Percentiles rank a stretch among this genome's conserved stretches.
These are phyloP conservation scores for Cancer borealis DNA, from an alignment of 2,888 invertebrate genomes.

Conservation along the genomic window DNA sequence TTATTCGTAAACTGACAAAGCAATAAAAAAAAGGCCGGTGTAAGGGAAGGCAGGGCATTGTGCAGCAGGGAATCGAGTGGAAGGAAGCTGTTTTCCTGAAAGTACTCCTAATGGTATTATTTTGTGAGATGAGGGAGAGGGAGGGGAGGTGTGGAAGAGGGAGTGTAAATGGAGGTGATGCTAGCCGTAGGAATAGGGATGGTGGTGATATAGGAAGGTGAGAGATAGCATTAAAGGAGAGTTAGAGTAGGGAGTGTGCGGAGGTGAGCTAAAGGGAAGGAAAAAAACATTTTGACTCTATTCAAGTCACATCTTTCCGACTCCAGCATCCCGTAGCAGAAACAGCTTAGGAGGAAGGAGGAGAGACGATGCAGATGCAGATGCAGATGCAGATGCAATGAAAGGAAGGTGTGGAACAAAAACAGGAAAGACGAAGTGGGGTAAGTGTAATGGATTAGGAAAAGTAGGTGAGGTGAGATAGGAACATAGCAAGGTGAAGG, in stretches of 20 bases:
- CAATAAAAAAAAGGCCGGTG: not conserved
- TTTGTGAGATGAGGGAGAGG: not conserved
- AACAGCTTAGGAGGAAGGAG: not conserved
- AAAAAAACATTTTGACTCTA: not conserved
- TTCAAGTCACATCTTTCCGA: too few species aligned
- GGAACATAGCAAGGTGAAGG: not conserved
- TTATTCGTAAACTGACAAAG: not conserved
- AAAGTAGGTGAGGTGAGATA: too few species aligned
- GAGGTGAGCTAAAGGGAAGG: not conserved
- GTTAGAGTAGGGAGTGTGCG: not conserved
- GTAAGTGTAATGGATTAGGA: not conserved
- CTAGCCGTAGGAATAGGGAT: not conserved
- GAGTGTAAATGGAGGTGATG: not conserved
- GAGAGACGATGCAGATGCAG: not conserved
- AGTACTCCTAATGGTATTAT: slow-evolving; percentile 8
- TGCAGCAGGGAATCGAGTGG: not conserved
- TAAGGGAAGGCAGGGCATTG: not conserved
- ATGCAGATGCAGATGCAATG: not conserved
- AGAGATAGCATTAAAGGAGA: not conserved
- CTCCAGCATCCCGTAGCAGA: not conserved
- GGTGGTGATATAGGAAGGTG: not conserved
- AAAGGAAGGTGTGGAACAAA: not conserved
- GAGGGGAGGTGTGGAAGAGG: not conserved
- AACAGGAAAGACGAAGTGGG: not conserved
- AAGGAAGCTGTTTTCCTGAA: not conserved